These are phyloP conservation scores for Eilema griseolum DNA, from an alignment of 2,888 invertebrate species.

Conservation along the genomic window DNA sequence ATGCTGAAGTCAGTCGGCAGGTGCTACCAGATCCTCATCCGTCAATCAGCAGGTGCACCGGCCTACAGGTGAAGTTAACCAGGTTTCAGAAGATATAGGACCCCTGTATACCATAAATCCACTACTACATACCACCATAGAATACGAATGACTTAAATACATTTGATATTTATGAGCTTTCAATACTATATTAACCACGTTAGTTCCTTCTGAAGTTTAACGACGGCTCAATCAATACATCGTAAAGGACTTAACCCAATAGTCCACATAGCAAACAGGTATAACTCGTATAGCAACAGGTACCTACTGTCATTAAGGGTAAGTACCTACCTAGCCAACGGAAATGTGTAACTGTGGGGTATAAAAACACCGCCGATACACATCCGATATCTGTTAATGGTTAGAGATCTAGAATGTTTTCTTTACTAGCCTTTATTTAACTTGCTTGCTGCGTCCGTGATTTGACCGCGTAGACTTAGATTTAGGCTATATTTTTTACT, in stretches of 20 bases:
- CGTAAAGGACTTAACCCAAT: slow-evolving; percentile 62
- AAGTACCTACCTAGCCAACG: slow-evolving; percentile 42
- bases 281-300: slow-evolving; percentile 55
- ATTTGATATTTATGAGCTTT: not conserved
- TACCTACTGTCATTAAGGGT: slow-evolving; percentile 63
- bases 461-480: no score
- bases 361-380: slow-evolving; percentile 31
- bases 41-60: no score
- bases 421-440: not conserved
- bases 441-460: not conserved
- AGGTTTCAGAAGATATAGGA: no score
- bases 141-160: no score
- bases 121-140: not conserved
- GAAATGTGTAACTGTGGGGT: slow-evolving; percentile 39
- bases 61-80: no score
- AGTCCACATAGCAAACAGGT: slow-evolving; percentile 65
- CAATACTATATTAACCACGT: not conserved
- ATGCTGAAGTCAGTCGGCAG: no score
- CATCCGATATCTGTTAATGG: slow-evolving; percentile 44
- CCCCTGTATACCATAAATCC: not conserved
- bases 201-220: slow-evolving; percentile 5
- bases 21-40: no score
- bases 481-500: no score
- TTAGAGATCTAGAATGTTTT: slow-evolving; percentile 13
- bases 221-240: slow-evolving; percentile 31